Evolutionary conservation across 2,888 invertebrate species (phyloP), one percentile per base, ranked within the genome.

Genomic region (Amiota mariae): DNA sequence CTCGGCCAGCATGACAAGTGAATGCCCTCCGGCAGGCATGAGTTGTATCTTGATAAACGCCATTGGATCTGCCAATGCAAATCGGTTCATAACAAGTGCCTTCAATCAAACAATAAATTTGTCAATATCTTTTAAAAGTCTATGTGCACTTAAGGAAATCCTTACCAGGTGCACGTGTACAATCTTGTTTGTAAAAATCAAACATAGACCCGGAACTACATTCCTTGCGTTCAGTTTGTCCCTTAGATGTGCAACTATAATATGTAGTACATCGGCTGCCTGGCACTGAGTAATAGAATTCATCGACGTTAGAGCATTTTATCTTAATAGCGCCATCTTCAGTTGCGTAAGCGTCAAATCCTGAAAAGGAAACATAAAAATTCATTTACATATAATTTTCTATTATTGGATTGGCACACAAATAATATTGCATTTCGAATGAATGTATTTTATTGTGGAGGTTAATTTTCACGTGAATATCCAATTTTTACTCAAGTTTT

Each of bases 11-110:
- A 74, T 89, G 88, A 80, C 93, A 93, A 18, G 87, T 87, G 73
- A 92, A 89, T 46, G 89, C 89, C 13, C 93, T 91, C 0, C 91
- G 91, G 80, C 93, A 93, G 71, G 91, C 91, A 80, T 92, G 92
- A 1, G 92, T 92, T 8, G 92, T 90, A 84, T 93, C 93, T 36
- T 92, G 91, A 83, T 92, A 92, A 59, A 90, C 87, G 0, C 93
- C 93, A 85, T 93, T 92, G 1, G 91, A 90, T 57, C 92, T 89
- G 1, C 92, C 92, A 9, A 91, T 90, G 84, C 93, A 93, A 57
- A 92, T 90, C 13, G 92, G 92, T 80, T 93, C 93, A 87, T 92
- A 92, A 88, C 93, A 93, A 36, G 91, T 90, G 68, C 92, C 92
- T 85, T 63, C 20, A 75, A 74, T 61, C 24, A n/a, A 11, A 61